Base-by-base conservation (phyloP, 2,797 vertebrate species). In the Phalloptychus januarius region DNA sequence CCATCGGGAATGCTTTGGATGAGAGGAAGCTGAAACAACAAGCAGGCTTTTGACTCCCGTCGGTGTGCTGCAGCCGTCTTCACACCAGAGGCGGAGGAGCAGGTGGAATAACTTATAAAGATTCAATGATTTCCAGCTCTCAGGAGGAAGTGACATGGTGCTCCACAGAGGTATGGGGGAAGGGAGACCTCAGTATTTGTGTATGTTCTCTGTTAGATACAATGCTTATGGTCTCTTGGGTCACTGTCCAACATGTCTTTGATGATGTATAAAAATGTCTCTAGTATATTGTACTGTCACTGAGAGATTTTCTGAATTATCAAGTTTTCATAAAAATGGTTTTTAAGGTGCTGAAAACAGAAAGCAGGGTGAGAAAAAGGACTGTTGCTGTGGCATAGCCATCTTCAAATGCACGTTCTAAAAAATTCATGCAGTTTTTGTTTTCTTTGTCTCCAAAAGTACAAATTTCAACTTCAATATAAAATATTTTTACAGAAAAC, bases 1-100 rank as follows among this genome's bases (percentile, higher is more conserved):
- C 92, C 91, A 79, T 69, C 45, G 87, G 88, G 91, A 90, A 83
- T 70, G 78, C 84, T 88, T 83, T 86, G 82, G 86, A 89, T 80
- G 76, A 85, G 88, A 86, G 89, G 88, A 95, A 96, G 94, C 95
- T 95, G 95, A 94, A 90, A 90, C 94, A 96, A 96, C 93, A 95
- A 84, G 79, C 58, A 82, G 84, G 77, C 86, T 88, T 44, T 83
- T 88, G 86, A 92, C 89, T 90, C 83, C 87, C 82, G 87, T 91
- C 85, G 74, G 87, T 81, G 87, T 76, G 80, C 77, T 88, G 86
- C 78, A 40, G 74, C 13, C 18, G 85, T 85, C 73, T 83, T 84
- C 87, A 78, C 85, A 80, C 76, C 84, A 79, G 88, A 88, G 88
- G 87, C 79, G 69, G 78, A 78, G 69, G 85, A 92, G 88, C 95